phyloP scores from a whole-genome alignment of 2,797 vertebrate species.

The Fratercula arctica region DNA sequence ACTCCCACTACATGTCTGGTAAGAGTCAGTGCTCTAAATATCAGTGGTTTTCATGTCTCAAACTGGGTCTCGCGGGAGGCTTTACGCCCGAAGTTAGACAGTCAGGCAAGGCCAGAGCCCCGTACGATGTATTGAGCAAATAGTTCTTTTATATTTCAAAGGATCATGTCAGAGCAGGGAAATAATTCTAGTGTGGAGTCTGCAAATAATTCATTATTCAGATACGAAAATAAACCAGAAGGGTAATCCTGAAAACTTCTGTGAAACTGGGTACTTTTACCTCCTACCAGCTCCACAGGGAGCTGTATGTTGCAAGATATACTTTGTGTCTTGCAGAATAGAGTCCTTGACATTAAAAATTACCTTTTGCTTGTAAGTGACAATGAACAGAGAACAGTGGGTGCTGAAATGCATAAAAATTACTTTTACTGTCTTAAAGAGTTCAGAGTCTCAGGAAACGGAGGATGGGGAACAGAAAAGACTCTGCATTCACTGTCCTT shows the following conservation, averaged over 20 bases:
- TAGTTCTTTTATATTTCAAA: neutral
- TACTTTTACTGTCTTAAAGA: neutral
- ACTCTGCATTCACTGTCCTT: neutral
- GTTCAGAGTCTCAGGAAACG: neutral
- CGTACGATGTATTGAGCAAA: neutral
- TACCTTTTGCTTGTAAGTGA: neutral
- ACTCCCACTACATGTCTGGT: fast-evolving
- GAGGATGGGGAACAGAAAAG: neutral
- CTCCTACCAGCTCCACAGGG: neutral
- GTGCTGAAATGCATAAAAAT: constrained; percentile 14
- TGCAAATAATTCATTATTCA: neutral
- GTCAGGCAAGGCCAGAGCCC: neutral
- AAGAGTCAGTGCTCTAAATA: neutral
- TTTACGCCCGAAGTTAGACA: neutral
- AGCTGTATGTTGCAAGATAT: neutral
- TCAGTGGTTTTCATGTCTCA: neutral
- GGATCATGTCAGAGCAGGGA: neutral
- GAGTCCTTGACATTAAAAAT: neutral
- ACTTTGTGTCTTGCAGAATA: neutral
- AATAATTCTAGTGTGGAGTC: neutral
- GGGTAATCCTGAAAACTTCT: neutral
- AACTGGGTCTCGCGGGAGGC: neutral
- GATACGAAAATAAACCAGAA: neutral
- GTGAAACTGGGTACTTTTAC: neutral
- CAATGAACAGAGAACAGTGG: neutral